Evolutionary conservation across 2,888 invertebrate species (phyloP).

Genomic region (Chrysopilus asiliformis): DNA sequence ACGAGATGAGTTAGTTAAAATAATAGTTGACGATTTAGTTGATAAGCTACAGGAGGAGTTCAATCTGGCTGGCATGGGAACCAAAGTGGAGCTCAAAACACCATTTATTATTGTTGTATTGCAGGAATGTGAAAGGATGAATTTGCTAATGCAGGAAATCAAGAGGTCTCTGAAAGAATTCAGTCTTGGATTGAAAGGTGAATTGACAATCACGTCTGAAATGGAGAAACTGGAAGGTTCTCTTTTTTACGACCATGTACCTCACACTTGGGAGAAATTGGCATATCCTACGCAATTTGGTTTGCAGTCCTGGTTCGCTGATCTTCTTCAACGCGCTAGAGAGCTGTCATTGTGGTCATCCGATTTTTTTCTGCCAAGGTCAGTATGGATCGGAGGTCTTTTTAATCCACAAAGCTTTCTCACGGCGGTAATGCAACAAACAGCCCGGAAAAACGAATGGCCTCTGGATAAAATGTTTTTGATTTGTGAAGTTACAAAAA

Average conservation of each 20-base stretch:
- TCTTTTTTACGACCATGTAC: slow-evolving; percentile 77
- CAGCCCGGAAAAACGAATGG: slow-evolving; percentile 90
- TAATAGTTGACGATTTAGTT: slow-evolving; percentile 69
- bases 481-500: slow-evolving; percentile 90
- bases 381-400: slow-evolving; percentile 90
- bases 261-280: slow-evolving; percentile 66
- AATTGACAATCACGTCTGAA: slow-evolving; percentile 84
- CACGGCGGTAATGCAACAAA: slow-evolving; percentile 96
- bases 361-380: slow-evolving; percentile 65
- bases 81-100: slow-evolving; percentile 77
- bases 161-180: slow-evolving; percentile 70
- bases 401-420: slow-evolving; percentile 96
- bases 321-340: slow-evolving; percentile 64
- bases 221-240: slow-evolving; percentile 83
- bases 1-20: slow-evolving; percentile 62
- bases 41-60: slow-evolving; percentile 87
- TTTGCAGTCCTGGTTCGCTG: slow-evolving; percentile 76
- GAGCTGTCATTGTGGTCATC: slow-evolving; percentile 80
- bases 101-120: slow-evolving; percentile 86
- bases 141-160: slow-evolving; percentile 70
- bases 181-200: slow-evolving; percentile 83
- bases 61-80: slow-evolving; percentile 70
- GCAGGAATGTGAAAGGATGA: slow-evolving; percentile 94
- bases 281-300: slow-evolving; percentile 84
- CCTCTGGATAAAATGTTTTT: slow-evolving; percentile 94